Evolutionary conservation across 2,113 vertebrate species (phyloP).

Genomic region (Eulemur rufifrons): DNA sequence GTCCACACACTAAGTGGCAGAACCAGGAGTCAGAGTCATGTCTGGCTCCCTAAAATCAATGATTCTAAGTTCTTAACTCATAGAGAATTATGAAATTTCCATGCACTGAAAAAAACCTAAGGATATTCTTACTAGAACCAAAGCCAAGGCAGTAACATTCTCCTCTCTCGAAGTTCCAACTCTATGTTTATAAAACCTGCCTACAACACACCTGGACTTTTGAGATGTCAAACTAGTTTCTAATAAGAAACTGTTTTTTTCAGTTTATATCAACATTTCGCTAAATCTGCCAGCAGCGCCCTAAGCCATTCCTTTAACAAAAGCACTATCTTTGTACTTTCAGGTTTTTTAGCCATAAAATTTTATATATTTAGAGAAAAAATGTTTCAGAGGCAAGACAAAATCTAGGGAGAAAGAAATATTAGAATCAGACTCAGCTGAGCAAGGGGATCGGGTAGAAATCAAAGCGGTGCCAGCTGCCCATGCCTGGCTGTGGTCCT

Average conservation of each 20-base stretch:
- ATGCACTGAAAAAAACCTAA: neutral
- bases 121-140: neutral
- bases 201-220: neutral
- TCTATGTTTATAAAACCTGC: neutral
- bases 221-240: neutral
- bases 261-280: constrained; percentile 4
- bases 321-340: neutral
- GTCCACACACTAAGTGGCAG: neutral
- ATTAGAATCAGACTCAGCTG: neutral
- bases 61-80: neutral
- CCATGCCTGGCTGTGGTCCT: rapidly evolving
- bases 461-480: rapidly evolving
- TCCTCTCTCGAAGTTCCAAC: neutral
- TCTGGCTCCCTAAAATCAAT: neutral
- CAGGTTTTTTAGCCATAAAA: neutral
- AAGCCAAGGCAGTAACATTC: neutral
- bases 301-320: neutral
- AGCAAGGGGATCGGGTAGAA: neutral
- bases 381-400: neutral
- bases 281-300: neutral
- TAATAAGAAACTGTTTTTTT: neutral
- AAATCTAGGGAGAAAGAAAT: neutral
- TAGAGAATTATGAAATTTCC: neutral
- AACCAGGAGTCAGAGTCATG: neutral
- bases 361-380: neutral